Evolutionary conservation across 2,113 vertebrate species (phyloP).

Genomic region (Polypterus bichir): DNA sequence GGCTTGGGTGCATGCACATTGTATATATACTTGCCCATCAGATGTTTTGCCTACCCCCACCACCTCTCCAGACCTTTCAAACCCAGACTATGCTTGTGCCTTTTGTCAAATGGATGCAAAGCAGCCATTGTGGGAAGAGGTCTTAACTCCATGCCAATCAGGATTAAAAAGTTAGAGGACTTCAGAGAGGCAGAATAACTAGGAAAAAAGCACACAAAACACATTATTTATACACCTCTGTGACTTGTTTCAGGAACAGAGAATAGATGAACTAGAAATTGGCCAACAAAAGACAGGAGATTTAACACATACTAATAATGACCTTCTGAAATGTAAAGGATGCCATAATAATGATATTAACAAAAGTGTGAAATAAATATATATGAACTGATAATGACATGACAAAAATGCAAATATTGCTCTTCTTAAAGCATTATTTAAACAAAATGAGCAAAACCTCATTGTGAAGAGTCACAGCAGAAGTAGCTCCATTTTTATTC

Average conservation of each 20-base stretch:
- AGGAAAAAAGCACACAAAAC: neutral
- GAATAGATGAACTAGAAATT: constrained; percentile 1
- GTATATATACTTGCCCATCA: neutral
- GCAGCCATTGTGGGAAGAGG: neutral
- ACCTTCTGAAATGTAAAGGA: too few relatives aligned
- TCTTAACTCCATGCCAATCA: neutral
- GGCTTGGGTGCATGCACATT: constrained; percentile 17
- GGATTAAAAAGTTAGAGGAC: neutral
- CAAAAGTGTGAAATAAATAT: too few relatives aligned
- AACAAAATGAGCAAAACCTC: too few relatives aligned
- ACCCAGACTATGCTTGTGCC: neutral
- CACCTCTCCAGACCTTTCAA: too few relatives aligned
- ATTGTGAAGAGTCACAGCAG: too few relatives aligned
- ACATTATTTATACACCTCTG: constrained; percentile 5
- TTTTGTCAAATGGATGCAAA: neutral
- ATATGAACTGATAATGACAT: too few relatives aligned
- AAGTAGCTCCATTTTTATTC: too few relatives aligned
- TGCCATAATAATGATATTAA: too few relatives aligned
- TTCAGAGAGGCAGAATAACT: neutral
- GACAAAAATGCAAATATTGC: too few relatives aligned
- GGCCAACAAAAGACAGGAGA: neutral
- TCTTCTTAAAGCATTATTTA: too few relatives aligned
- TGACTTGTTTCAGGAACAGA: constrained; percentile 2
- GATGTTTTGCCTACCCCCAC: too few relatives aligned
- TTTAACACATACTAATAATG: neutral